These are phyloP conservation scores for Pegoplata infirma DNA, from an alignment of 2,888 invertebrate species.

Conservation along the genomic window DNA sequence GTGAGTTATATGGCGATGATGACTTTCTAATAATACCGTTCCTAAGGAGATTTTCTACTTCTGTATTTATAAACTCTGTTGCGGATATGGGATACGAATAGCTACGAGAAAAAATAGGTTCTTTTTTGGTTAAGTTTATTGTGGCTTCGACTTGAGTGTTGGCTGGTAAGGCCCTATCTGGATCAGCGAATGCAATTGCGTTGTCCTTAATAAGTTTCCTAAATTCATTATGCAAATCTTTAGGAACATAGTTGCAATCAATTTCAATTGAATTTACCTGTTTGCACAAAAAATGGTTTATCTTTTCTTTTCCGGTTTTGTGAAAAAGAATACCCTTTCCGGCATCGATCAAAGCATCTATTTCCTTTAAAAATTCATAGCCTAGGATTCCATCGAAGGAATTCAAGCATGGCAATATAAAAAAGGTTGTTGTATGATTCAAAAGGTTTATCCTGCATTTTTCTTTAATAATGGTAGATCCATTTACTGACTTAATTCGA, in stretches of 20 bases:
- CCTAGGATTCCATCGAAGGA: too few relatives aligned
- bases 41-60: conserved; percentile 7
- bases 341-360: too few relatives aligned
- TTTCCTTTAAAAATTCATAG: too few relatives aligned
- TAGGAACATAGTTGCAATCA: not conserved
- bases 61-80: conserved; percentile 33
- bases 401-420: too few relatives aligned
- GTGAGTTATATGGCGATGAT: conserved; percentile 38
- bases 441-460: too few relatives aligned
- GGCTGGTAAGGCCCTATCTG: conserved; percentile 17
- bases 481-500: not conserved
- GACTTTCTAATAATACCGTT: conserved; percentile 38
- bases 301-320: not conserved
- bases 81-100: conserved; percentile 39
- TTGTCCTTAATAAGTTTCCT: conserved; percentile 3
- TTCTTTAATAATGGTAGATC: not conserved
- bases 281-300: too few relatives aligned
- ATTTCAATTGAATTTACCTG: not conserved
- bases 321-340: not conserved
- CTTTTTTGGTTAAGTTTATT: conserved; percentile 32
- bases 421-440: too few relatives aligned
- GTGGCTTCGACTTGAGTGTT: conserved; percentile 35
- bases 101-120: conserved; percentile 25
- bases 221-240: too few relatives aligned
- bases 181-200: conserved; percentile 17